Conservation (phyloP, 2,888 invertebrate genomes). For the Cantharis flavilabris region DNA sequence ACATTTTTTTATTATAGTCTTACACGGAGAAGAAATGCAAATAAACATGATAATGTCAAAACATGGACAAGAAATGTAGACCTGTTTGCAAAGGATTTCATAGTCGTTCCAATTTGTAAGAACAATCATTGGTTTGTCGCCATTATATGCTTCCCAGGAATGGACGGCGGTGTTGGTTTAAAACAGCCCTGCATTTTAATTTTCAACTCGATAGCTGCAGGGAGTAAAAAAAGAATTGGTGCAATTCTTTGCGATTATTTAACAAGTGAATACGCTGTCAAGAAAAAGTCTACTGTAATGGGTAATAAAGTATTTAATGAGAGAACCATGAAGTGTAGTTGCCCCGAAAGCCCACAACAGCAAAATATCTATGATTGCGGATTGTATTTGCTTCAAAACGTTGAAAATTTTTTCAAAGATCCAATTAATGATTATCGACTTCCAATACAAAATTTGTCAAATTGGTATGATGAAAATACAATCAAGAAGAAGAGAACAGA, state of each 20-base stretch:
- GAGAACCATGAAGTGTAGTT: constrained; percentile 82
- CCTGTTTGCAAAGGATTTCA: constrained; percentile 68
- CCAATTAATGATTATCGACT: constrained; percentile 81
- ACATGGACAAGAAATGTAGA: constrained; percentile 98
- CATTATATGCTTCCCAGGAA: constrained; percentile 91
- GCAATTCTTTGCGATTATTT: constrained; percentile 90
- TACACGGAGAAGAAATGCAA: constrained; percentile 76
- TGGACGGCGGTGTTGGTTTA: constrained; percentile 67
- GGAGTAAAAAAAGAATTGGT: no score
- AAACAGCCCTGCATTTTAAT: constrained; percentile 82
- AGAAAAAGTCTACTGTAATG: constrained; percentile 58
- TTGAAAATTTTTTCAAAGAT: constrained; percentile 91
- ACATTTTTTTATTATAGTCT: constrained; percentile 95
- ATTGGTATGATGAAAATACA: constrained; percentile 86
- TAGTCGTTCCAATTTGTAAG: constrained; percentile 97
- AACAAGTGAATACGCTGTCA: constrained; percentile 81
- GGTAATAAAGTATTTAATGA: constrained; percentile 67
- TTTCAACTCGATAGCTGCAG: constrained; percentile 84
- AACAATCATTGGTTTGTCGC: constrained; percentile 98
- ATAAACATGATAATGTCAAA: constrained; percentile 82
- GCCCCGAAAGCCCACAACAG: constrained; percentile 94
- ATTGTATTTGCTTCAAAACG: constrained; percentile 92
- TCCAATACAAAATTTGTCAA: constrained; percentile 79
- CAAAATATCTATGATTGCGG: constrained; percentile 97
- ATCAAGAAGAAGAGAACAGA: constrained; percentile 87